A percentile compares a stretch with the other conserved stretches of the same genome.
phyloP scores from a whole-genome alignment of 2,113 vertebrate species.

The Zootoca vivipara region DNA sequence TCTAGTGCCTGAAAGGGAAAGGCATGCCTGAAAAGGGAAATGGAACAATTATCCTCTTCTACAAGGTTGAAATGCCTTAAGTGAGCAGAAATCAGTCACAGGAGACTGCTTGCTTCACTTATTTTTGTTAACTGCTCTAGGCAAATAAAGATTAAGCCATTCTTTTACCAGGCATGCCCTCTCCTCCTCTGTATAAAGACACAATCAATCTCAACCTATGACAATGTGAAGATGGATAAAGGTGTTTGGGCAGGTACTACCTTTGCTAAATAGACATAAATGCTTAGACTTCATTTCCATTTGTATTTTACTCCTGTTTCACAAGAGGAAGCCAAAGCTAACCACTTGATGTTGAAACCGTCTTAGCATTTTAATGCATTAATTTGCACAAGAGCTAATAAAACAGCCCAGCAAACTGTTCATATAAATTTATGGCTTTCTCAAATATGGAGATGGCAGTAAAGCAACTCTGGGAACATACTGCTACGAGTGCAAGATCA shows the following conservation, averaged over 20 bases:
- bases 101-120: constrained; percentile 73
- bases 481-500: neutral
- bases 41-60: constrained; percentile 70
- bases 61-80: constrained; percentile 68
- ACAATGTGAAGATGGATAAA: constrained; percentile 50
- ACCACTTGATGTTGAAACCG: constrained; percentile 46
- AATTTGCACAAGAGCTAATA: constrained; percentile 42
- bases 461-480: constrained; percentile 28
- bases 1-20: constrained; percentile 55
- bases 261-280: constrained; percentile 33
- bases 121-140: constrained; percentile 73
- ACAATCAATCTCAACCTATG: constrained; percentile 71
- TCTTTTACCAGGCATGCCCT: constrained; percentile 69
- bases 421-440: constrained; percentile 16
- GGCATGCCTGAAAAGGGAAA: constrained; percentile 55
- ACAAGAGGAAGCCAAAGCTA: constrained; percentile 34
- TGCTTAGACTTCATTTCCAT: constrained; percentile 30
- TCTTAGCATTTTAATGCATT: constrained; percentile 30
- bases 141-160: constrained; percentile 76
- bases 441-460: constrained; percentile 5
- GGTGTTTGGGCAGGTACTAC: constrained; percentile 24
- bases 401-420: neutral
- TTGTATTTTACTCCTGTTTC: constrained; percentile 30
- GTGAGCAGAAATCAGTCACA: constrained; percentile 74
- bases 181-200: constrained; percentile 60